phyloP scores from a whole-genome alignment of 2,113 vertebrate species.

The Cryptomyrus ogoouensis region DNA sequence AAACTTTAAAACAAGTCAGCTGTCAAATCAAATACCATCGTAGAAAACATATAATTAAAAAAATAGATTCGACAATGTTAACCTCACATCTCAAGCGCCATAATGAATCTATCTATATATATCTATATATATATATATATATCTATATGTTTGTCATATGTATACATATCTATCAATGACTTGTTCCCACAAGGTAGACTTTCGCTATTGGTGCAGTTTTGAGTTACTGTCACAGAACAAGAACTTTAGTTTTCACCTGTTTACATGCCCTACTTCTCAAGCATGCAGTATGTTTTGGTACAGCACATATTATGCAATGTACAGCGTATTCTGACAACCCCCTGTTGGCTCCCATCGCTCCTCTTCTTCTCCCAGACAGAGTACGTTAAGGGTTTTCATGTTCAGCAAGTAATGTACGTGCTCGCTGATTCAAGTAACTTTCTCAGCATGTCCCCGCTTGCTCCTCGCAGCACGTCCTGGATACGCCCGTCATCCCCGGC shows the following conservation, averaged over 20 bases:
- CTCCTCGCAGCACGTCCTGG: constrained; percentile 12
- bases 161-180: constrained; percentile 11
- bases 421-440: constrained; percentile 44
- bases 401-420: constrained; percentile 8
- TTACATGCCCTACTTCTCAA: constrained; percentile 42
- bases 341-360: background rate
- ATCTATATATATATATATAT: constrained; percentile 13
- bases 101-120: constrained; percentile 12
- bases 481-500: background rate
- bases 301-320: constrained; percentile 45
- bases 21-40: constrained; percentile 36
- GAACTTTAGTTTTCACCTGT: constrained; percentile 25
- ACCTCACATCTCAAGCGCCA: constrained; percentile 31
- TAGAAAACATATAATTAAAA: constrained; percentile 55
- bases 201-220: constrained; percentile 25
- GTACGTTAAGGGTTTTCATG: constrained; percentile 8
- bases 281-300: constrained; percentile 53
- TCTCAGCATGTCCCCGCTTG: background rate
- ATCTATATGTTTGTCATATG: background rate
- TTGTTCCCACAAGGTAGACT: constrained; percentile 43
- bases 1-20: constrained; percentile 48
- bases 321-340: constrained; percentile 25
- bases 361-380: constrained; percentile 16
- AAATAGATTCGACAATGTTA: constrained; percentile 49
- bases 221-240: constrained; percentile 20